Base-by-base conservation (phyloP, 2,113 vertebrate genomes). In the Chionodraco myersi region DNA sequence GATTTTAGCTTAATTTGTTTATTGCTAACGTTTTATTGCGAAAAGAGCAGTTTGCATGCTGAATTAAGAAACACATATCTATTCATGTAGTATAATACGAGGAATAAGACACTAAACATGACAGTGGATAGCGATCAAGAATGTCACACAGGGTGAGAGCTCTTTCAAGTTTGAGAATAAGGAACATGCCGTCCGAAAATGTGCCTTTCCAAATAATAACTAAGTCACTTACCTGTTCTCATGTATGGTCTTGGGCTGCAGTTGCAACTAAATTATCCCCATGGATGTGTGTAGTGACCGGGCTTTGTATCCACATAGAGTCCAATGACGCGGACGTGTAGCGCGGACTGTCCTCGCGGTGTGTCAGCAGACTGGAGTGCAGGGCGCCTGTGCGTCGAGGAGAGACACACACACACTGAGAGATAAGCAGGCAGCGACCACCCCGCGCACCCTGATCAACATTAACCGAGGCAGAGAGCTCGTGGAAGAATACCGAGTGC, bases 231-330 rank as follows among this genome's bases (percentile, higher is more conserved):
- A 93, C 93, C 89, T 87, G 86, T 56, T 79, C 26, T 89, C 86
- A 88, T 87, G 82, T 67, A 92, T 65, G 74, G 80, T 90, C 70
- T 74, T 44, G 58, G 80, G 76, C 75, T 82, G 84, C 68, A 75
- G 78, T 70, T 82, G 47, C 51, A 75, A 75, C 75, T 90, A 83
- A 91, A 89, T 86, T 88, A 75, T 85, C 83, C 85, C 83, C 93
- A 91, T 92, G 81, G 82, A 91, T 82, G 21, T 77, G 69, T 48
- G 86, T 16, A 53, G 56, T 56, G 44, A 2, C 62, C 75, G 62
- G 76, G 58, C 59, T 91, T 75, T 82, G 90, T 86, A 92, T 92
- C 92, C 92, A 91, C 88, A 89, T 90, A 89, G 72, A 92, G 86
- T 90, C 87, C 90, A 82, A 66, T 86, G 88, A 88, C 82, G 82